A percentile compares a stretch with the other conserved stretches of the same genome.
Conservation (phyloP, 2,888 invertebrate genomes). For the Branchipolynoe longqiensis region DNA sequence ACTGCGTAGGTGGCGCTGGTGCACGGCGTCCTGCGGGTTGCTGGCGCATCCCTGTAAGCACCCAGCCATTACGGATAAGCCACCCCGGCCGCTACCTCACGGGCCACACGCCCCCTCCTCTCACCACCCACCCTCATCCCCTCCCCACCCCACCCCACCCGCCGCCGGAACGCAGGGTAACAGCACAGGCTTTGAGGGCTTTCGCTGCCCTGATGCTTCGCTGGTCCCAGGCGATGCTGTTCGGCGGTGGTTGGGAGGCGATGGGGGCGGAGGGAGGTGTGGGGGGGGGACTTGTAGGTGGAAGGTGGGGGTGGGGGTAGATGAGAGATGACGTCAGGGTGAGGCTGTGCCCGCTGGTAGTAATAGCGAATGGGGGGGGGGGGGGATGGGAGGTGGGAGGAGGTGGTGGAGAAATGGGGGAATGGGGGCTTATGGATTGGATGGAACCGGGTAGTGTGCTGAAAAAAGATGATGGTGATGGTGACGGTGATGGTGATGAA, state of each 20-base stretch:
- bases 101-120: too few species aligned
- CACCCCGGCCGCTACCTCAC: too few species aligned
- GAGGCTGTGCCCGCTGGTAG: neutral
- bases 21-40: slow-evolving; percentile 89
- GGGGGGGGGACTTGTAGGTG: neutral
- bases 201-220: too few species aligned
- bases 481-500: slow-evolving; percentile 32
- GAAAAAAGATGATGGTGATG: too few species aligned
- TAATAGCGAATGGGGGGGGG: neutral
- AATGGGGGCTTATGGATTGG: slow-evolving; percentile 47
- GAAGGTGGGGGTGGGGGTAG: neutral
- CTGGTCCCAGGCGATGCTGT: too few species aligned
- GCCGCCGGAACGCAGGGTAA: too few species aligned
- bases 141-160: too few species aligned
- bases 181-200: too few species aligned
- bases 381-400: neutral
- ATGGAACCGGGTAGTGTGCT: slow-evolving; percentile 37
- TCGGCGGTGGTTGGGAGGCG: neutral
- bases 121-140: too few species aligned
- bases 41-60: slow-evolving; percentile 89
- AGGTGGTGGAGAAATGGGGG: slow-evolving; percentile 19
- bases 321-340: slow-evolving; percentile 24
- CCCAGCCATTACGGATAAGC: too few species aligned
- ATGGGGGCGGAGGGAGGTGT: neutral
- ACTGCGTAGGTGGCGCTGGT: slow-evolving; percentile 91